Base-by-base conservation (phyloP, 2,797 vertebrate genomes). In the Erpetoichthys calabaricus region DNA sequence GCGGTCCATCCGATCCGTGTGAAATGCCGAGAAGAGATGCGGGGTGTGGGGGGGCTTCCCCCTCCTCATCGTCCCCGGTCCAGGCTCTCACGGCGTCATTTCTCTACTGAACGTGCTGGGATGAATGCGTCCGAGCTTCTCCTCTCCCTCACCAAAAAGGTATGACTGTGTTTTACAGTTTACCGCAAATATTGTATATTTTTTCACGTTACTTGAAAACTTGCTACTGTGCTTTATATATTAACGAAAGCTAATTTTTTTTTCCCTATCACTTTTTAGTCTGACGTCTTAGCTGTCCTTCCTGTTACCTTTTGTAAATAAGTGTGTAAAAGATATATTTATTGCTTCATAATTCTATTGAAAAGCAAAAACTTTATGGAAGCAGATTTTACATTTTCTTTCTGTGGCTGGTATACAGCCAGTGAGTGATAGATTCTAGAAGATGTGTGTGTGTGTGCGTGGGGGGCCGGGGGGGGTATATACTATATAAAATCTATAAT, bases 281-380 rank as follows among this genome's bases (percentile, higher is more conserved):
- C 64, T 68, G 71, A 66, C 74, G 69, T 59, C 71, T 76, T 66
- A 70, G 72, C 68, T 74, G 56, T 70, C 70, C 73, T 62, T 67
- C 69, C 68, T 73, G 69, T 70, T 80, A 72, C 80, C 74, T 69
- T 54, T 61, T 86, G 81, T 86, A 85, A 73, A 80, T 83, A 79
- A 63, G 47, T 53, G 67, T 74, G 81, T 80, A 81, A 82, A 70
- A 80, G 75, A 80, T 78, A 67, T 79, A 91, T 84, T 91, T 90
- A 93, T 90, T 90, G 84, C 77, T 80, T 81, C 79, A 65, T 64
- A 79, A 79, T 69, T 63, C 60, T 65, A 74, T 70, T 58, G 51
- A 72, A 66, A 69, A 64, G 42, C 44, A 55, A 45, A 63, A 51
- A 47, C 6, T 50, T 53, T 49, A 56, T 50, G 44, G 8, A 25